Evolutionary conservation across 2,113 vertebrate species (phyloP), one percentile per base, ranked within the genome.

Genomic region (Lethenteron reissneri): DNA sequence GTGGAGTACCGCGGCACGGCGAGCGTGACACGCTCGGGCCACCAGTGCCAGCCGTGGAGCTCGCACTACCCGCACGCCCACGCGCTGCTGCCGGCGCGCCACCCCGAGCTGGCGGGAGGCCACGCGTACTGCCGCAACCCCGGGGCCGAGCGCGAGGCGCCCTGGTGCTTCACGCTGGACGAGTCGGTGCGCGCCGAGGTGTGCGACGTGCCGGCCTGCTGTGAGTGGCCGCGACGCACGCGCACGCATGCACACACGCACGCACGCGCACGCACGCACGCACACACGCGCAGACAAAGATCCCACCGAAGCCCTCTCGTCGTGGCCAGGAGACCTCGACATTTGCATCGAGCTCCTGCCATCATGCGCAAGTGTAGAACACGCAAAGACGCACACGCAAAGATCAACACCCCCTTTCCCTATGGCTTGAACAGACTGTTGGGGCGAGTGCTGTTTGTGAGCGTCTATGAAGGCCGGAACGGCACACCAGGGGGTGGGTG

Each of bases 111-210:
- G 70, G 97, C 88, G 0, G 94, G 94, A 2, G 94, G 94, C 0
- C 94, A 99, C 77, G 95, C 94, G 10, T 99, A 97, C 82, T 99
- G 94, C 81, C 87, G 94, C 25, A 99, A 99, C 78, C 94, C 94
- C 0, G 91, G 91, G 1, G 89, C 88, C 78, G 89, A 92, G 76
- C 88, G 86, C 70, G 90, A 95, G 0, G 92, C 86, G 1, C 94
- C 92, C 10, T 99, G 94, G 94, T 99, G 94, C 81, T 95, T 97
- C 80, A 99, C 94, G 10, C 76, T 99, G 77, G 90, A 96, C 12
- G 94, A 99, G 76, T 81, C 85, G n/a, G 83, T 97, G 12, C 87
- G 86, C 74, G 86, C 86, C 56, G 94, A 99, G 80, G 81, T 92
- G 62, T 99, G 94, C 1, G 91, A 97, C 58, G 94, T 97, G 73